Percentiles rank a stretch among this genome's conserved stretches.
These are phyloP conservation scores for Pheosia tremula DNA, from an alignment of 2,888 invertebrate species.

Conservation along the genomic window DNA sequence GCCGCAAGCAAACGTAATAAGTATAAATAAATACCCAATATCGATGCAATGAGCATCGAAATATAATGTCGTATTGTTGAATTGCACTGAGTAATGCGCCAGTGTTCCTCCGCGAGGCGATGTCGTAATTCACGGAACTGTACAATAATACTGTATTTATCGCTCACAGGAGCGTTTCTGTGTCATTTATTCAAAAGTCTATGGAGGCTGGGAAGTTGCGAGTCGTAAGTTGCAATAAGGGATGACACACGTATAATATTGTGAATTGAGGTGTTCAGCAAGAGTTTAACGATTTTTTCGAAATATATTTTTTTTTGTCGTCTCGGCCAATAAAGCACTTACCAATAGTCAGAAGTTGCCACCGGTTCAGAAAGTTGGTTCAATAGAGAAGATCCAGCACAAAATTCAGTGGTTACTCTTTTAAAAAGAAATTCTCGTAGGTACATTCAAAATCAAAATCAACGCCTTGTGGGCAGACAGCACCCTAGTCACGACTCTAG, in stretches of 20 bases:
- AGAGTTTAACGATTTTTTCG: too few relatives aligned
- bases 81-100: constrained; percentile 15
- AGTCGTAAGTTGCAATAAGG: neutral
- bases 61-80: constrained; percentile 30
- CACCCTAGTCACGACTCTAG: too few relatives aligned
- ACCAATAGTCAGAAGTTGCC: too few relatives aligned
- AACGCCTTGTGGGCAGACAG: too few relatives aligned
- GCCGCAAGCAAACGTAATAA: neutral
- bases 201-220: constrained; percentile 14
- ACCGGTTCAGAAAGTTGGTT: too few relatives aligned
- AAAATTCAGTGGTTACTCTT: too few relatives aligned
- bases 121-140: constrained; percentile 42
- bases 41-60: constrained; percentile 28
- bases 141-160: constrained; percentile 45
- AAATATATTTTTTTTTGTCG: too few relatives aligned
- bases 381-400: too few relatives aligned
- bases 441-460: too few relatives aligned
- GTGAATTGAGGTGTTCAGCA: neutral
- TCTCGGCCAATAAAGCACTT: too few relatives aligned
- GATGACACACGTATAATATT: neutral
- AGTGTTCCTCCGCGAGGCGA: constrained; percentile 17
- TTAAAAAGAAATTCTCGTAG: too few relatives aligned
- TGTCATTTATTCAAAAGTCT: constrained; percentile 41
- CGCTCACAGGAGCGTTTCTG: constrained; percentile 30
- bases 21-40: constrained; percentile 33